Conservation (phyloP, 2,797 vertebrate species). For the Girardinus metallicus region DNA sequence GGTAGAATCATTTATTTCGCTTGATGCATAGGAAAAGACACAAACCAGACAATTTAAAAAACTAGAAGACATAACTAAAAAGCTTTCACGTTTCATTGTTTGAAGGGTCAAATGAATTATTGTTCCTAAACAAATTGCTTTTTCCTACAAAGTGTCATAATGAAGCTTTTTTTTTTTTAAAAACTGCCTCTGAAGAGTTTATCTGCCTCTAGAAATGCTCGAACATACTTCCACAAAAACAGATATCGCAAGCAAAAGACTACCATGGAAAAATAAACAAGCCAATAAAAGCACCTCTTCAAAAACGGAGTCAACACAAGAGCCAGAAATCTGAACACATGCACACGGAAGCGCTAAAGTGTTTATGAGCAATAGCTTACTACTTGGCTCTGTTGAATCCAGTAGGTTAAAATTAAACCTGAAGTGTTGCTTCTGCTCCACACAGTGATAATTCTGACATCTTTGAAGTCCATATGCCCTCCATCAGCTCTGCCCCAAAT, state of each 20-base stretch:
- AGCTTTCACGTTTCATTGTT: not conserved
- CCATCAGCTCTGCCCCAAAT: slow-evolving; percentile 59
- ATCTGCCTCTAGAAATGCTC: not conserved
- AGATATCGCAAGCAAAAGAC: slow-evolving; percentile 6
- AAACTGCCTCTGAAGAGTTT: not conserved
- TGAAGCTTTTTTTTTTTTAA: not conserved
- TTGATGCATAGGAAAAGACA: not conserved
- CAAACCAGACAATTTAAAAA: not conserved
- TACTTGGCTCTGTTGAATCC: slow-evolving; percentile 43
- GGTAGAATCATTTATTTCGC: not conserved
- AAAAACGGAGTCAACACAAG: not conserved
- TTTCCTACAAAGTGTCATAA: not conserved
- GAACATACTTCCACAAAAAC: not conserved
- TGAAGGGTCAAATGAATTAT: not conserved
- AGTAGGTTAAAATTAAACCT: slow-evolving; percentile 61
- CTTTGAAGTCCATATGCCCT: slow-evolving; percentile 60
- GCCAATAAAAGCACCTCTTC: not conserved
- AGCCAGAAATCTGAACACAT: slow-evolving; percentile 13
- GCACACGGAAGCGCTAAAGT: slow-evolving; percentile 64
- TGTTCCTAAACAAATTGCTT: not conserved
- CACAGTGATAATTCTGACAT: slow-evolving; percentile 65
- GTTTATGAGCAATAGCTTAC: slow-evolving; percentile 40
- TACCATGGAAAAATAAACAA: not conserved
- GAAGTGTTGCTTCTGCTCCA: slow-evolving; percentile 66
- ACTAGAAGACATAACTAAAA: not conserved